phyloP scores from a whole-genome alignment of 2,888 invertebrate genomes.

The Ophion costatus region DNA sequence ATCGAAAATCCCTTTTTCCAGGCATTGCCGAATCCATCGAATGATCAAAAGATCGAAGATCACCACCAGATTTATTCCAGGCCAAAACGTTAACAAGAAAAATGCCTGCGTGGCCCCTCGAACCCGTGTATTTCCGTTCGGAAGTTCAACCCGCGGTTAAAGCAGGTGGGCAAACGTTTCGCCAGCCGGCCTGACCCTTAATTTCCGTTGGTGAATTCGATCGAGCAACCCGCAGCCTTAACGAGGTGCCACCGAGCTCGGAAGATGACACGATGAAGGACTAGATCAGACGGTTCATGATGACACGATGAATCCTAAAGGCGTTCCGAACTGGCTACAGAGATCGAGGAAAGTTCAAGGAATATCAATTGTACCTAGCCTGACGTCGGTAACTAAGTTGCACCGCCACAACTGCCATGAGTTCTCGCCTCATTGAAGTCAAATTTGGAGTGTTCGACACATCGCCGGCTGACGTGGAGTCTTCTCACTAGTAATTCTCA shows the following conservation, averaged over 20 bases:
- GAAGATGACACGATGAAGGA: not conserved
- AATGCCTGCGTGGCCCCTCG: slow-evolving; percentile 20
- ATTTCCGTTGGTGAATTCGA: slow-evolving; percentile 66
- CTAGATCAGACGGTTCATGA: not conserved
- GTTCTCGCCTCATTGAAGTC: not conserved
- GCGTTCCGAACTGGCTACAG: not conserved
- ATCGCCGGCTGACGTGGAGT: slow-evolving; percentile 9
- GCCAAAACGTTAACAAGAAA: slow-evolving; percentile 67
- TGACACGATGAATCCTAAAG: not conserved
- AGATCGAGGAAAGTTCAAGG: not conserved
- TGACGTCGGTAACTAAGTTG: not conserved
- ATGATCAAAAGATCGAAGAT: slow-evolving; percentile 24
- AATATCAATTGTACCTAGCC: slow-evolving; percentile 10
- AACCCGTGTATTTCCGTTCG: slow-evolving; percentile 63
- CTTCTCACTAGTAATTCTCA: slow-evolving; percentile 24
- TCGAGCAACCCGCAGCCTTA: slow-evolving; percentile 25
- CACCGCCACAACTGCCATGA: not conserved
- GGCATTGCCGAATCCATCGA: not conserved
- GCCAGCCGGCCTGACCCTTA: slow-evolving; percentile 48
- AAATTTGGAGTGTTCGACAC: slow-evolving; percentile 7
- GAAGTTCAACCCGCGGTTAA: slow-evolving; percentile 23
- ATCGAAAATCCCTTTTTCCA: slow-evolving; percentile 5
- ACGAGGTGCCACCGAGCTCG: not conserved
- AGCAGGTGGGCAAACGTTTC: slow-evolving; percentile 56
- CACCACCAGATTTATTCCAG: slow-evolving; percentile 5